Conservation (phyloP, 2,113 vertebrate genomes). For the Amia ocellicauda region DNA sequence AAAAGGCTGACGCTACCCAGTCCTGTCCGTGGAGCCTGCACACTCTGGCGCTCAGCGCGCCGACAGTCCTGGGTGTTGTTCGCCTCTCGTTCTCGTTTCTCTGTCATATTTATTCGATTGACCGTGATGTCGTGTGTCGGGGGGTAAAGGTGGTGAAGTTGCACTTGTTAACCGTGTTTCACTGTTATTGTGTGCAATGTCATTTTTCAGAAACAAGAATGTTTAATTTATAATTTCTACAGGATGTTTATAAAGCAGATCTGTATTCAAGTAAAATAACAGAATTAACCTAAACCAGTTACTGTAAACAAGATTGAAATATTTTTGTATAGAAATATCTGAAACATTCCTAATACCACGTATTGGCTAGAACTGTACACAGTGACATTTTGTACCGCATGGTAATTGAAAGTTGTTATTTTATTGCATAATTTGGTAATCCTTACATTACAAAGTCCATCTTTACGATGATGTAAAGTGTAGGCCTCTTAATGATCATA, state of each 20-base stretch:
- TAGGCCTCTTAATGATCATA: no score
- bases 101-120: background rate
- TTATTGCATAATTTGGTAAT: no score
- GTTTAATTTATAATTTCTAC: conserved; percentile 60
- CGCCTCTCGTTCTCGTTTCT: background rate
- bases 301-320: conserved; percentile 56
- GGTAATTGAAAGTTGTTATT: conserved; percentile 6
- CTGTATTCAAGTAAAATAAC: conserved; percentile 27
- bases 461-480: no score
- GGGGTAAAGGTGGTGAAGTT: background rate
- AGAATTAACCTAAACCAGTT: conserved; percentile 41
- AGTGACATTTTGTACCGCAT: conserved; percentile 24
- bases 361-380: conserved; percentile 37
- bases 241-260: conserved; percentile 37
- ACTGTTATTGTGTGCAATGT: conserved; percentile 59
- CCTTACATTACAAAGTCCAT: no score
- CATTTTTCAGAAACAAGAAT: conserved; percentile 51
- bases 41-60: background rate
- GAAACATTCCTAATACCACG: conserved; percentile 55
- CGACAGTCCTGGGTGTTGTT: background rate
- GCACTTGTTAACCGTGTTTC: background rate
- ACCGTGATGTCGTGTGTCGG: background rate
- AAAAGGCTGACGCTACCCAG: no score
- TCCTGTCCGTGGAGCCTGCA: no score
- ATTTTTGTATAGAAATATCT: conserved; percentile 57